Evolutionary conservation across 2,113 vertebrate genomes (phyloP).

Genomic region (Melanostigma gelatinosum): DNA sequence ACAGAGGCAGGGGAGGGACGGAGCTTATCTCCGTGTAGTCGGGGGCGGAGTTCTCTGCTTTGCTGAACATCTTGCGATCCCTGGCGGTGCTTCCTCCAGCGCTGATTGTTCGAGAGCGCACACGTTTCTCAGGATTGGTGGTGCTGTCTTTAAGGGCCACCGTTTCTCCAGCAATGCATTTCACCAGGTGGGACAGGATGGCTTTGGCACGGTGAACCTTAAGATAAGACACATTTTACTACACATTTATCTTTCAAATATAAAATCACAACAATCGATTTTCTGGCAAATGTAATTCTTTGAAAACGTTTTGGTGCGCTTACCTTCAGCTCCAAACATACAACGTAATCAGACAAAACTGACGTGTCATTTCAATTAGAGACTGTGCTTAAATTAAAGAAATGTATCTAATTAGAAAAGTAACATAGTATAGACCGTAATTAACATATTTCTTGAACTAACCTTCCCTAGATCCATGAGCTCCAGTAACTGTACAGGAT

Average conservation of each 20-base stretch:
- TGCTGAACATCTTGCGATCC: conserved; percentile 91
- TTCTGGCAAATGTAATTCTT: neutral
- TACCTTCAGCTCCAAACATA: neutral
- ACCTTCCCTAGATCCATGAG: conserved; percentile 98
- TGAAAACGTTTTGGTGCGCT: neutral
- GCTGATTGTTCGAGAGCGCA: conserved; percentile 93
- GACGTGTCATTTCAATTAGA: neutral
- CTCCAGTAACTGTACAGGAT: conserved; percentile 94
- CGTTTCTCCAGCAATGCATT: conserved; percentile 97
- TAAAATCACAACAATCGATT: neutral
- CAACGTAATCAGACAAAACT: neutral
- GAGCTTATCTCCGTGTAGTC: conserved; percentile 97
- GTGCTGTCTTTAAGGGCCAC: conserved; percentile 88
- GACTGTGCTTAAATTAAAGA: neutral
- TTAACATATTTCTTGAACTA: conserved; percentile 36
- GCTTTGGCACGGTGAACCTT: conserved; percentile 90
- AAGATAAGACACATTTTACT: conserved; percentile 3
- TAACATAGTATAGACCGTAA: neutral
- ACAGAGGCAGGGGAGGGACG: conserved; percentile 94
- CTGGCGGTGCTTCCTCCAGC: conserved; percentile 92
- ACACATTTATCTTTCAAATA: neutral
- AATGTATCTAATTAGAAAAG: neutral
- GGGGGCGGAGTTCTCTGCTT: conserved; percentile 82
- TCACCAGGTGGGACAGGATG: conserved; percentile 96
- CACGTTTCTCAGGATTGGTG: conserved; percentile 85